Percentiles rank a stretch among this genome's conserved stretches.
Evolutionary conservation across 1,140 invertebrate species (phyloP).

Genomic region (Pseudomyrmex dendroicus): DNA sequence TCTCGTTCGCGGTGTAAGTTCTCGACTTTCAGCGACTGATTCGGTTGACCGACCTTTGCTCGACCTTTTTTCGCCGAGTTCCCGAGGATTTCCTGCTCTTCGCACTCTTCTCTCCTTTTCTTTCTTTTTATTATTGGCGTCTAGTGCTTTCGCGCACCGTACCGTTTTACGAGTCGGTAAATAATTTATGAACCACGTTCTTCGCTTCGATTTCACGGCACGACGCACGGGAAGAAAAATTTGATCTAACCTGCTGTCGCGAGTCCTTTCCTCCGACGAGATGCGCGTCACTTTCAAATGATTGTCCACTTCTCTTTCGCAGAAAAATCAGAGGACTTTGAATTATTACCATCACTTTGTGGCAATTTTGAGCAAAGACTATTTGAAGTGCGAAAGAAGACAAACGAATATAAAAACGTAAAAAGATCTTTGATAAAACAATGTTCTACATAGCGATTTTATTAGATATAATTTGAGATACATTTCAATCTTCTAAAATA

Average conservation of each 20-base stretch:
- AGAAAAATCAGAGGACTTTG: constrained; percentile 52
- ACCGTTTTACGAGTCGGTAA: constrained; percentile 66
- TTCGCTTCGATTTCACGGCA: constrained; percentile 73
- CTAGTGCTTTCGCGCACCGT: constrained; percentile 39
- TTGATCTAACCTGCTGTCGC: constrained; percentile 58
- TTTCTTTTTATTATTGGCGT: constrained; percentile 10
- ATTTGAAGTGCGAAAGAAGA: not conserved
- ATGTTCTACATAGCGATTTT: too few relatives aligned
- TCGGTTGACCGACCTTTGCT: constrained; percentile 21
- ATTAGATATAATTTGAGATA: too few relatives aligned
- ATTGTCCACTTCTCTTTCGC: not conserved
- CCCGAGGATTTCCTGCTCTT: constrained; percentile 38
- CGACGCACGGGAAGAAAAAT: constrained; percentile 71
- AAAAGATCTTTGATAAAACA: too few relatives aligned
- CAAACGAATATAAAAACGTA: not conserved
- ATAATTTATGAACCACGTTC: constrained; percentile 78
- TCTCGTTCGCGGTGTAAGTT: constrained; percentile 27
- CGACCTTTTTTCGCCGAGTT: constrained; percentile 41
- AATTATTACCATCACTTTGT: not conserved
- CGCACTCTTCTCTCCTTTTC: not conserved
- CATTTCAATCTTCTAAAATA: too few relatives aligned
- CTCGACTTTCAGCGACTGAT: constrained; percentile 25
- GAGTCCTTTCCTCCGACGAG: constrained; percentile 44
- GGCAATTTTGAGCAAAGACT: not conserved
- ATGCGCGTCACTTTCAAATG: constrained; percentile 28